A percentile compares a stretch with the other conserved stretches of the same genome.
phyloP scores from a whole-genome alignment of 2,113 vertebrate species.

The Vanacampus margaritifer region DNA sequence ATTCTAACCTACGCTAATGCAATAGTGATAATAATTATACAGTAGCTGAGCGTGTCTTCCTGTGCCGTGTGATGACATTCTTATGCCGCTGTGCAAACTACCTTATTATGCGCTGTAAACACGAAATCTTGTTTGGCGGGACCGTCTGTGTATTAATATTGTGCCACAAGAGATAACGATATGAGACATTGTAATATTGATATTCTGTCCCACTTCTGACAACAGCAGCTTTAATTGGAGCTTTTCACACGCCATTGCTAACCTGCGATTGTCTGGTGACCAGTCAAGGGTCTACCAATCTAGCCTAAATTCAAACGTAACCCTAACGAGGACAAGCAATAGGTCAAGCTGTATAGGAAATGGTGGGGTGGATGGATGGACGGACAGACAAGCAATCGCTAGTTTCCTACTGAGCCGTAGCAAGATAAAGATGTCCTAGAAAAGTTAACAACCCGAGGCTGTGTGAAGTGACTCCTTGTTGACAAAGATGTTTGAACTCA shows the following conservation, averaged over 20 bases:
- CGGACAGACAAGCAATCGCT: slow-evolving; percentile 4
- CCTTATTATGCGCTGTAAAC: no score
- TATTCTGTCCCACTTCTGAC: not conserved
- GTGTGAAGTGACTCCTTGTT: slow-evolving; percentile 31
- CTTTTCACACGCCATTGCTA: not conserved
- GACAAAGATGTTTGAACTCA: slow-evolving; percentile 45
- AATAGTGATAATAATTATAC: not conserved
- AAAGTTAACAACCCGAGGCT: slow-evolving; percentile 33
- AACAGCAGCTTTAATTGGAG: slow-evolving; percentile 1
- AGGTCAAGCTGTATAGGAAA: not conserved
- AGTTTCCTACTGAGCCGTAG: slow-evolving; percentile 13
- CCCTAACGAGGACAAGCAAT: not conserved
- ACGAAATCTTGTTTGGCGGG: not conserved
- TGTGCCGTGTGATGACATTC: no score
- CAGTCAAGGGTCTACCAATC: not conserved
- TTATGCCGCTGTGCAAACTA: no score
- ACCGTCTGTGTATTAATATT: not conserved
- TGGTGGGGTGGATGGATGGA: not conserved
- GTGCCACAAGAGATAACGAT: not conserved
- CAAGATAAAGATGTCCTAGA: slow-evolving; percentile 15
- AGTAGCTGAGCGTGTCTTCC: not conserved
- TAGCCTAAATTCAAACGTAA: not conserved
- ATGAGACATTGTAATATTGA: not conserved
- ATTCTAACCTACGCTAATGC: not conserved
- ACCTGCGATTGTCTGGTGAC: not conserved